Base-by-base conservation (phyloP, 2,888 invertebrate genomes). In the Phortica magna region DNA sequence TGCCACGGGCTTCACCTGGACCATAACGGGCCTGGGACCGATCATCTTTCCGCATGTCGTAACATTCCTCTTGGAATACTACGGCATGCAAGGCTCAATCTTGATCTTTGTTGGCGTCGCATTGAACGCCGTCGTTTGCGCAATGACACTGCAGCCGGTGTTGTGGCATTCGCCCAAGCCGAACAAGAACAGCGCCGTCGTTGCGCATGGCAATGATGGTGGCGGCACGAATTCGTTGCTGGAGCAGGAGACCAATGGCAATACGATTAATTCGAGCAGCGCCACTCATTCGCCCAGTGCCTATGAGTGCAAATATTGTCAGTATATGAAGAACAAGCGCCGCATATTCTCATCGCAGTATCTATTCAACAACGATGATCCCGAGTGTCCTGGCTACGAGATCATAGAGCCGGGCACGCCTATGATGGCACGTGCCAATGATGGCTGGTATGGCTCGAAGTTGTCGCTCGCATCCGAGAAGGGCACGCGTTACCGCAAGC, bases 1-100 rank as follows among this genome's bases (percentile, higher is more conserved):
- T 57, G 96, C 96, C 4, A 95, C 95, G 0, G 95, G 96, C 7
- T 92, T 95, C 71, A 94, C 95, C 71, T 95, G 95, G 95, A 95
- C 95, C 0, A 94, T 94, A 1, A 95, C 95, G 0, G 96, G 95
- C 0, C 89, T 95, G 48, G 96, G 96, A 0, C 95, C 96, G 0
- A 95, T 96, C 43, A 83, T 96, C 72, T 95, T 95, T 93, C 96
- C 96, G 0, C 93, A 95, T 81, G 92, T 96, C 39, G 94, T 95
- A 64, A 95, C 95, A 9, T 90, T 92, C 10, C 88, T 95, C 9
- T 92, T 95, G 86, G 91, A 92, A 0, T 82, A 90, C 17, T 96
- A 94, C 81, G 95, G 95, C 0, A 94, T 94, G 83, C 93, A 94
- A 77, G 95, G 95, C 61, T 93, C 95, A 0, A 93, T 95, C 75